A percentile compares a stretch with the other conserved stretches of the same genome.
Conservation (phyloP, 1,140 invertebrate species). For the Drosophila mauritiana region DNA sequence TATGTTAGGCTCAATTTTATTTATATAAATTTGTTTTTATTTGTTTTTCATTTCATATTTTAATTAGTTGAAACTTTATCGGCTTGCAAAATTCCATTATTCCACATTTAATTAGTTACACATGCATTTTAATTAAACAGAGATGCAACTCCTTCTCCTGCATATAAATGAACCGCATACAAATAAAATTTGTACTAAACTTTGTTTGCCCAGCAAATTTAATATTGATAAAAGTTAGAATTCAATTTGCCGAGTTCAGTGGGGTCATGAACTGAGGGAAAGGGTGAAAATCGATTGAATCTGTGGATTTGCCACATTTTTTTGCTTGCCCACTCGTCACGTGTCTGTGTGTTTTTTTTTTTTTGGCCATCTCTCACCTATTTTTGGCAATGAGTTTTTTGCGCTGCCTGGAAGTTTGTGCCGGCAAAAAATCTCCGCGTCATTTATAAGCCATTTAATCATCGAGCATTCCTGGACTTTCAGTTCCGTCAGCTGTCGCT, state of each 20-base stretch:
- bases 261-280: slow-evolving; percentile 1
- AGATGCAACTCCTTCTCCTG: neutral
- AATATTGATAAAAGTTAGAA: slow-evolving; percentile 39
- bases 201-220: slow-evolving; percentile 24
- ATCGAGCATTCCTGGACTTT: slow-evolving; percentile 45
- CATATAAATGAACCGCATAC: slow-evolving; percentile 5
- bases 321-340: slow-evolving; percentile 1
- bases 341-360: slow-evolving; percentile 10
- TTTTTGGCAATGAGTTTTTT: slow-evolving; percentile 44
- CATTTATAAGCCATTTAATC: slow-evolving; percentile 78
- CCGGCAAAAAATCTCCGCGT: slow-evolving; percentile 43
- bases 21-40: too few relatives aligned
- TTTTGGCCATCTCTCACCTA: slow-evolving; percentile 30
- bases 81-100: slow-evolving; percentile 13
- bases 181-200: slow-evolving; percentile 16
- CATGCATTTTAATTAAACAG: slow-evolving; percentile 59
- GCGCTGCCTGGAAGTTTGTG: slow-evolving; percentile 23
- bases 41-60: neutral
- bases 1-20: too few relatives aligned
- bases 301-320: slow-evolving; percentile 7
- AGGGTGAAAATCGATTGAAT: slow-evolving; percentile 11
- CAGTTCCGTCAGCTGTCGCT: slow-evolving; percentile 68
- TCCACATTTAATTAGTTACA: slow-evolving; percentile 34
- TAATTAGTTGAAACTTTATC: slow-evolving; percentile 1
- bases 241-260: slow-evolving; percentile 9